Percentiles rank a stretch among this genome's conserved stretches.
Evolutionary conservation across 2,113 vertebrate species (phyloP).

Genomic region (Globicephala melas): DNA sequence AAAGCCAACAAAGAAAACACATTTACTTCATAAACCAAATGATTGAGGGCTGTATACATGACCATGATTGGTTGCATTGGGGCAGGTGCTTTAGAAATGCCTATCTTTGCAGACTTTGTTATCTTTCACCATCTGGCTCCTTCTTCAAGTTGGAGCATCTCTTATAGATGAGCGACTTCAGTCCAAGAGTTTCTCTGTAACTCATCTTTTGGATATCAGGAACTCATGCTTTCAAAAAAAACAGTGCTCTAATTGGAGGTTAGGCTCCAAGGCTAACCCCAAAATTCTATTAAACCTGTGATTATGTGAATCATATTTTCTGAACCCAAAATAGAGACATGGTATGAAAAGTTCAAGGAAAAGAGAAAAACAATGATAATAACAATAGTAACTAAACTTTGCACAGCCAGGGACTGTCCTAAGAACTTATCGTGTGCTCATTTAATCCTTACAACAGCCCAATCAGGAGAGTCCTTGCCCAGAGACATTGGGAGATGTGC

Average conservation of each 20-base stretch:
- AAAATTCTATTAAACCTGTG: constrained; percentile 43
- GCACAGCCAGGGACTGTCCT: not conserved
- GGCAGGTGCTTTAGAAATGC: not conserved
- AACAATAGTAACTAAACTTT: not conserved
- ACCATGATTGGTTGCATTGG: not conserved
- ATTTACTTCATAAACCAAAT: not conserved
- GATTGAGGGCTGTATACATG: not conserved
- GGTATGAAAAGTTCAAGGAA: constrained; percentile 32
- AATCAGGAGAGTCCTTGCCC: not conserved
- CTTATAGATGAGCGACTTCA: not conserved
- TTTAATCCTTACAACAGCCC: not conserved
- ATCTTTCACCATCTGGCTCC: not conserved
- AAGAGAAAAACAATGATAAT: not conserved
- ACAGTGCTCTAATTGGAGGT: not conserved
- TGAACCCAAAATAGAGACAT: constrained; percentile 14
- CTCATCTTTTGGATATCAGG: constrained; percentile 9
- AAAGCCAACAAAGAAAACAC: not conserved
- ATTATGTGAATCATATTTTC: constrained; percentile 36
- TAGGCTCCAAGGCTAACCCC: constrained; percentile 32
- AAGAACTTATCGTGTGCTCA: not conserved
- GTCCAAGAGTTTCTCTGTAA: constrained; percentile 26
- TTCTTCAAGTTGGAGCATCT: not conserved
- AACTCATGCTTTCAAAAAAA: constrained; percentile 50
- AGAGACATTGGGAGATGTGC: not conserved
- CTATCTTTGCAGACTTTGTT: not conserved